Conservation (phyloP, 53 echinoderm and acorn worm species). For the Paelopatides confundens region DNA sequence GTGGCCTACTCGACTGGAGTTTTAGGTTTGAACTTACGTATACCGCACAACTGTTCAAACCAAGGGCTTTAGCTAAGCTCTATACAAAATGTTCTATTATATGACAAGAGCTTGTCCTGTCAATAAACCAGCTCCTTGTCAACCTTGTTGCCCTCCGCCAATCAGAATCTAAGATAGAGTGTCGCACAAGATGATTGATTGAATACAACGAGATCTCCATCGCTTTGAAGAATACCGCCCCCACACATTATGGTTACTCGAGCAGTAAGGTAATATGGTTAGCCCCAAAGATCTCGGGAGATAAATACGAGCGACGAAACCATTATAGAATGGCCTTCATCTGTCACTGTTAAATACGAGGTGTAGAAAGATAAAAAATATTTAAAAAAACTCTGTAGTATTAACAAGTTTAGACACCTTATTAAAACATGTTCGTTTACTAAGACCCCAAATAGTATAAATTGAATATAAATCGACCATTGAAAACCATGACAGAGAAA, state of each 20-base stretch:
- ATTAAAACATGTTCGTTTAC: slow-evolving; percentile 13
- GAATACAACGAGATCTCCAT: slow-evolving; percentile 13
- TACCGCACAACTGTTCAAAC: slow-evolving; percentile 9
- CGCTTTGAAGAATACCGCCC: slow-evolving; percentile 45
- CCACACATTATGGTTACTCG: not conserved
- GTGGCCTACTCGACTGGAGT: slow-evolving; percentile 31
- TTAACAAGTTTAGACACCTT: slow-evolving; percentile 31
- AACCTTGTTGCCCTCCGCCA: slow-evolving; percentile 37
- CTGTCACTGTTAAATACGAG: not conserved
- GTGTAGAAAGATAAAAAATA: not conserved
- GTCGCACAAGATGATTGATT: slow-evolving; percentile 20
- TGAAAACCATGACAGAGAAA: no score
- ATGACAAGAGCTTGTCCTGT: slow-evolving; percentile 11
- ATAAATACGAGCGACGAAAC: not conserved
- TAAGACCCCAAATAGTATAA: not conserved
- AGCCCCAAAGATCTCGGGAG: slow-evolving; percentile 20
- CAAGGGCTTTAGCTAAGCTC: slow-evolving; percentile 35
- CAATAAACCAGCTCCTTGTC: slow-evolving; percentile 25
- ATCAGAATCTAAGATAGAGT: not conserved
- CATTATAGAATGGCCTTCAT: not conserved
- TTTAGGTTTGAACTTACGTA: slow-evolving; percentile 5
- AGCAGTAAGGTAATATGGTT: slow-evolving; percentile 1
- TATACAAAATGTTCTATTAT: slow-evolving; percentile 30
- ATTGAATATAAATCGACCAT: not conserved
- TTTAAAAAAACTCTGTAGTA: not conserved